Conservation (phyloP, 1,140 invertebrate species). For the Zaprionus taronus region DNA sequence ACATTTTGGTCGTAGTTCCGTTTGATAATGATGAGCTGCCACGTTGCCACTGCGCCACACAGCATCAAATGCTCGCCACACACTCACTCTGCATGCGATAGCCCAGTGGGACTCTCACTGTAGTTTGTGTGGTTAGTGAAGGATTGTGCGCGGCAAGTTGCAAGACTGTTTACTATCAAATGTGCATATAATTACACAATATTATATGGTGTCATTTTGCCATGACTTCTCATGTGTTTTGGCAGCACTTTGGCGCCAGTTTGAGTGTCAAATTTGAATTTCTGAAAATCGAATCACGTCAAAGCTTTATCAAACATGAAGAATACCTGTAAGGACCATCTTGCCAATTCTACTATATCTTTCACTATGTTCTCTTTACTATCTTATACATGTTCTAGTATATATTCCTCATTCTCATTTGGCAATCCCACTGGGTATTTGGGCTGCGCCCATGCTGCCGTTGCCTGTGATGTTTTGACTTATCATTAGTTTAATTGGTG, state of each 20-base stretch:
- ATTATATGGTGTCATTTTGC: no score
- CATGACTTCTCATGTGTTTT: no score
- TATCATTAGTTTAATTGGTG: slow-evolving; percentile 83
- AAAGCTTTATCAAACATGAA: no score
- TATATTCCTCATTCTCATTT: background rate
- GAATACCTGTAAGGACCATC: no score
- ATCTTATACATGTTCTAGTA: no score
- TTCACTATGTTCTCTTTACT: background rate
- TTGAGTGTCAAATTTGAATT: no score
- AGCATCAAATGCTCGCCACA: slow-evolving; percentile 24
- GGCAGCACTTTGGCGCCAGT: no score
- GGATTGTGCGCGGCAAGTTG: no score
- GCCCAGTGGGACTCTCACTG: background rate
- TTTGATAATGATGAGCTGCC: slow-evolving; percentile 39
- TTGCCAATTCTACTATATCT: no score
- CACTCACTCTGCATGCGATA: background rate
- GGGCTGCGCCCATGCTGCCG: background rate
- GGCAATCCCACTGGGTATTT: background rate
- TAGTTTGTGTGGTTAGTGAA: background rate
- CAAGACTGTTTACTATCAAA: no score
- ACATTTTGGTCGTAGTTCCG: slow-evolving; percentile 12
- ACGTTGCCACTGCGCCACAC: slow-evolving; percentile 5
- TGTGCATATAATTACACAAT: no score
- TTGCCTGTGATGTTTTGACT: slow-evolving; percentile 67
- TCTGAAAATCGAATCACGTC: no score